Evolutionary conservation across 2,888 invertebrate genomes (phyloP), one percentile per base, ranked within the genome.

Genomic region (Perithous albicinctus): DNA sequence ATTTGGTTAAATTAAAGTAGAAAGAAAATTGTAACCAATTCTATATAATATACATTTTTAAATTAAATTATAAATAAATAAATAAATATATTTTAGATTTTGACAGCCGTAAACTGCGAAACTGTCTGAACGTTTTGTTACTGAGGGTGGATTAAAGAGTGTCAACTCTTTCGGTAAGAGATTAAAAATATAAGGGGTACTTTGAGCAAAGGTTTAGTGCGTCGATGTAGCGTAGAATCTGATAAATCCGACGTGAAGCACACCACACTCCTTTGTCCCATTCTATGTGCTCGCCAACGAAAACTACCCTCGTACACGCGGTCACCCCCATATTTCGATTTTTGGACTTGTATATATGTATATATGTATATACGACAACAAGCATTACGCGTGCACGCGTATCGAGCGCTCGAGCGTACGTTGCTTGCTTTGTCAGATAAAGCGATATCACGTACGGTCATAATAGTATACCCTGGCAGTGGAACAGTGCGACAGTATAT

Each of bases 151-250:
- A 41, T 12, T 15, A 23, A n/a, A 63, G 38, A 41, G 59, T 41
- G 20, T 38, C 23, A 4, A 63, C 12, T 56, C 41, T 70, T 43
- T 43, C 46, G 29, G 64, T 35, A 46, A 66, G 78, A 54, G 63
- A 72, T 78, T 72, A 54, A 70, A 69, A 78, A 56, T 78, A 32
- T 23, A 41, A 56, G 15, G 78, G 72, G 78, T 7, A 32, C 35
- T 41, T 32, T 23, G 18, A 29, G 70, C 72, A 64, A 56, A 78
- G 72, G 72, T 78, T 38, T 59, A 59, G 54, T 73, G 26, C 41
- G 64, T 48, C 73, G 73, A 73, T 43, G 78, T 73, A 78, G 56
- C 56, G 15, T 43, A 66, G 46, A 43, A 78, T 78, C 78, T 64
- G 78, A 78, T 78, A 78, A 63, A 38, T 20, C 18, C 15, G 48